A percentile compares a stretch with the other conserved stretches of the same genome.
Evolutionary conservation across 2,113 vertebrate species (phyloP).

Genomic region (Phylloscopus trochilus): DNA sequence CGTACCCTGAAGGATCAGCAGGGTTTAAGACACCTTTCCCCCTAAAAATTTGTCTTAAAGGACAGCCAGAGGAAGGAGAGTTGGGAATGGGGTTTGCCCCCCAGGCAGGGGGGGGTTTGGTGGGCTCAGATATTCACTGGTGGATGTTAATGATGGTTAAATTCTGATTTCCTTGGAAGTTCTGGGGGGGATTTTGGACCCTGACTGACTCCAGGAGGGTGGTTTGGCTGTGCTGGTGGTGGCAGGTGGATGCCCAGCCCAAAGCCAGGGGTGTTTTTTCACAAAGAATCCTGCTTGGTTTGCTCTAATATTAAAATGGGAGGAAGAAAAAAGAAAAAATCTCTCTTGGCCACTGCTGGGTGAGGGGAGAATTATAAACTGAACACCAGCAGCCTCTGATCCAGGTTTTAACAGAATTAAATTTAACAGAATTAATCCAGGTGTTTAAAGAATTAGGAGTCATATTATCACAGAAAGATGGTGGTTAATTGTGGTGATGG

Average conservation of each 20-base stretch:
- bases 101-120: rapidly evolving
- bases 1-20: background rate
- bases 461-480: background rate
- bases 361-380: background rate
- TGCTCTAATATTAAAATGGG: background rate
- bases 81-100: background rate
- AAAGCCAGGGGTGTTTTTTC: background rate
- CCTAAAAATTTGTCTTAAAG: background rate
- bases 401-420: background rate
- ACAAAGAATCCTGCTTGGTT: background rate
- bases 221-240: background rate
- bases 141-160: background rate
- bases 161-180: background rate
- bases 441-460: background rate
- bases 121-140: background rate
- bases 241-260: background rate
- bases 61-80: background rate
- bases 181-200: background rate
- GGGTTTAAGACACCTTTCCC: background rate
- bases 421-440: too few relatives aligned
- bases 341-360: background rate
- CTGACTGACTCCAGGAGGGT: rapidly evolving
- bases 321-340: background rate
- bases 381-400: background rate
- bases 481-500: background rate